Conservation (phyloP, 2,113 vertebrate genomes). For the Pelusios castaneus region DNA sequence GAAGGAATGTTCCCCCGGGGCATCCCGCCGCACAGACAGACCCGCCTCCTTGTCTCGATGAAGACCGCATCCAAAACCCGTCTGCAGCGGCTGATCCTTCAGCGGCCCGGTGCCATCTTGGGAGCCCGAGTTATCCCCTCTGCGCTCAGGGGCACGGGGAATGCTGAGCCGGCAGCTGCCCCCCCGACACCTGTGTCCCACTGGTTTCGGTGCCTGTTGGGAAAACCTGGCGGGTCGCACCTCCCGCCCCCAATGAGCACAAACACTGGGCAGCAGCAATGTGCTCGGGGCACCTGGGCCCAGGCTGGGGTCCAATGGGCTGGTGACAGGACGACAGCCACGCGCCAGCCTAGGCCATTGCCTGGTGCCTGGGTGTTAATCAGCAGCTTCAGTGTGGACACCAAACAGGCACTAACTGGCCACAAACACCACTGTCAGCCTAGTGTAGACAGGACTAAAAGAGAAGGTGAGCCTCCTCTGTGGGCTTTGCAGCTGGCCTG, state of each 20-base stretch:
- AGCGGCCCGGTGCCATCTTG: neutral
- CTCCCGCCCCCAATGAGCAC: neutral
- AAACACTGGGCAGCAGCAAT: neutral
- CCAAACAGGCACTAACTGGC: neutral
- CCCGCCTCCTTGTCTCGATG: slow-evolving; percentile 19
- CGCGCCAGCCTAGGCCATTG: neutral
- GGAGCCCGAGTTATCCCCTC: neutral
- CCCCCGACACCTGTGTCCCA: neutral
- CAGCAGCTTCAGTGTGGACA: neutral
- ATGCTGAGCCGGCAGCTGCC: too few relatives aligned
- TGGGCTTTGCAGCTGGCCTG: too few relatives aligned
- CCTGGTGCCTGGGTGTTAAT: slow-evolving; percentile 59
- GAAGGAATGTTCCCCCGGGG: slow-evolving; percentile 72
- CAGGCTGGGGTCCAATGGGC: neutral
- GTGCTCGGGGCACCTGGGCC: too few relatives aligned
- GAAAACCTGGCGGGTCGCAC: neutral
- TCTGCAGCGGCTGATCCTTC: neutral
- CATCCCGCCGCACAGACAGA: slow-evolving; percentile 28
- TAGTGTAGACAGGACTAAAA: neutral
- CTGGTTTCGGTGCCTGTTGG: neutral
- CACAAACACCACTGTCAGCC: neutral
- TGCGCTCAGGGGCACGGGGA: too few relatives aligned
- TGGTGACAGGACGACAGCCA: slow-evolving; percentile 55
- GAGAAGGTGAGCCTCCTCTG: neutral
- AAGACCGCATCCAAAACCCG: neutral